Evolutionary conservation across 2,113 vertebrate species (phyloP).

Genomic region (Telmatochromis sp.): DNA sequence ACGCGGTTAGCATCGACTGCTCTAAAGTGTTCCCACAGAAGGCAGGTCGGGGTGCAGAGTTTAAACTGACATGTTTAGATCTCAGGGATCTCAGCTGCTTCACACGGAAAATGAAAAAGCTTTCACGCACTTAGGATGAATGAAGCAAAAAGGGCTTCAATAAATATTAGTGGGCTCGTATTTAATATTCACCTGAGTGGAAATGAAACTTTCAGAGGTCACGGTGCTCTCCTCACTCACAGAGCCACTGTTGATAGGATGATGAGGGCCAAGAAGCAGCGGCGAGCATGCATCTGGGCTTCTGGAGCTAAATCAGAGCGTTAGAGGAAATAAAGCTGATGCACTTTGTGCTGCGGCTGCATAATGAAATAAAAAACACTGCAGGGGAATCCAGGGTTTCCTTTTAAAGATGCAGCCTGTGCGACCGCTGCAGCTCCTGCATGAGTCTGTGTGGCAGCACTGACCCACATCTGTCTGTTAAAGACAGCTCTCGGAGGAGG

Average conservation of each 20-base stretch:
- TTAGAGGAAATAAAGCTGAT: not conserved
- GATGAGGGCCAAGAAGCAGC: not conserved
- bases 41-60: not conserved
- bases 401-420: not conserved
- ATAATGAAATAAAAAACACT: not conserved
- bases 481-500: not conserved
- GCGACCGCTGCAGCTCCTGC: not conserved
- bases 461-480: constrained; percentile 49
- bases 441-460: constrained; percentile 8
- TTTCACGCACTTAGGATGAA: not conserved
- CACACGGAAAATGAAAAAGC: not conserved
- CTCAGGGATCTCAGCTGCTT: not conserved
- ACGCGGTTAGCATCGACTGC: not conserved
- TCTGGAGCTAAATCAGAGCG: not conserved
- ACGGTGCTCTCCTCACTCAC: not conserved
- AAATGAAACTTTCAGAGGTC: not conserved
- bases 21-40: not conserved
- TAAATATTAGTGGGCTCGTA: not conserved
- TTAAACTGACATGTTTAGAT: not conserved
- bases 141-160: not conserved
- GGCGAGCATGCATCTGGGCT: not conserved
- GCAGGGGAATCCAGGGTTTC: not conserved
- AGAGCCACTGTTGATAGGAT: not conserved
- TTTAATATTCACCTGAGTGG: not conserved
- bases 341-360: not conserved